Evolutionary conservation across 1,140 invertebrate genomes (phyloP), one percentile per base, ranked within the genome.

Genomic region (Galleria mellonella): DNA sequence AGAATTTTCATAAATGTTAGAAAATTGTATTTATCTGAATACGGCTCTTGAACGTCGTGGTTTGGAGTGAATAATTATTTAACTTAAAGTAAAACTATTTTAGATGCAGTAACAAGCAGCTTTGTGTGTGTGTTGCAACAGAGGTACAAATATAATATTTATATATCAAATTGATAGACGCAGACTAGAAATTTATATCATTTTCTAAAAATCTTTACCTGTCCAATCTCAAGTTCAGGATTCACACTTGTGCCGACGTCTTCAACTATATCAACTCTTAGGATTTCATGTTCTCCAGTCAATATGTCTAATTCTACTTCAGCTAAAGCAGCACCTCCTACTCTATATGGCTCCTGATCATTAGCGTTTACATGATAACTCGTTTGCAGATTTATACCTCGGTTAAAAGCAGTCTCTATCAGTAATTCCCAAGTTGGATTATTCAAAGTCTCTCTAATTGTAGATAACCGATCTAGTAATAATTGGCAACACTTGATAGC

Each of bases 241-340:
- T 89, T 95, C 35, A 94, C 61, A 79, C 92, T 93, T 37, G 88
- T 81, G 2, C 94, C 94, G 11, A 89, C 88, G 67, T 96, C 94
- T 83, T 94, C 91, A 13, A 94, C 65, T 40, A 96, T 72, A 82
- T 95, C 94, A 0, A 94, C 91, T 55, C 93, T 87, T 9, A 82
- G 75, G 9, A 94, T 74, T 49, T 90, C 70, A 57, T 89, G 88
- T 61, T 92, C 90, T 13, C 94, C 94, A 4, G 94, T 96, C 10
- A 96, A 74, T n/a, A 95, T 79, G 72, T 96, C 94, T 6, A 95
- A 64, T 70, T 94, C 92, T 0, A 93, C 89, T 82, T 94, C 93
- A 5, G 89, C 86, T 3, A 91, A 61, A 3, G 87, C 76, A 0
- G 87, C 71, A 2, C 90, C 92, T 55, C 88, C 91, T 15, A 92